Percentiles rank a stretch among this genome's conserved stretches.
These are phyloP conservation scores for Capricornis sumatraensis DNA, from an alignment of 2,113 vertebrate genomes.

Conservation along the genomic window DNA sequence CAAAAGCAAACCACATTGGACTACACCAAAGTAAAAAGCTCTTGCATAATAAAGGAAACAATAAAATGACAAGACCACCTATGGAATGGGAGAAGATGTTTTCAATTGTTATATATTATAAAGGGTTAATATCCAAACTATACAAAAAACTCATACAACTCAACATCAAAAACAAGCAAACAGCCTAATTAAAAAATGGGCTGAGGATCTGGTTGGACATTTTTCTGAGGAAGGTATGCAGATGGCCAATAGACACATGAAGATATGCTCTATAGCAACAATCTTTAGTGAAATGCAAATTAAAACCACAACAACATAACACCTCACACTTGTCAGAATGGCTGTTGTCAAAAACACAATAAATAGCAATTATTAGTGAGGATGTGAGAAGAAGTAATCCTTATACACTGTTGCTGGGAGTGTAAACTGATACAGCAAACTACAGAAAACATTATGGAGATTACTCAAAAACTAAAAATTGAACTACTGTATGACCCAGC, in stretches of 20 bases:
- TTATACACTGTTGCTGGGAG: not conserved
- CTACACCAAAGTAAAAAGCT: not conserved
- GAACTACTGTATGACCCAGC: not conserved
- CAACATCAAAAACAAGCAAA: not conserved
- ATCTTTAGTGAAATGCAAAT: not conserved
- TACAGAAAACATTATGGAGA: not conserved
- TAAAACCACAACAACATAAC: not conserved
- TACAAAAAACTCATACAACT: not conserved
- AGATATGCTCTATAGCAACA: not conserved
- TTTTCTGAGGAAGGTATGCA: not conserved
- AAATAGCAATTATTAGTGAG: not conserved
- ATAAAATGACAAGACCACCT: not conserved
- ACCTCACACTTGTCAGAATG: not conserved
- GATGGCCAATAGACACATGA: not conserved
- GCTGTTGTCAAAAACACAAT: not conserved
- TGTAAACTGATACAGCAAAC: not conserved
- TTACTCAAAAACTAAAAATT: not conserved
- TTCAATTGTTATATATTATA: not conserved
- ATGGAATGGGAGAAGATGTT: not conserved
- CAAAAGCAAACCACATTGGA: not conserved
- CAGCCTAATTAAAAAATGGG: not conserved
- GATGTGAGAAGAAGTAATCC: not conserved
- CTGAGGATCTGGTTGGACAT: not conserved
- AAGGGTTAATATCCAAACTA: not conserved
- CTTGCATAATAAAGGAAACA: not conserved